Percentiles rank a stretch among this genome's conserved stretches.
Conservation (phyloP, 2,888 invertebrate genomes). For the Epiblema foenella region DNA sequence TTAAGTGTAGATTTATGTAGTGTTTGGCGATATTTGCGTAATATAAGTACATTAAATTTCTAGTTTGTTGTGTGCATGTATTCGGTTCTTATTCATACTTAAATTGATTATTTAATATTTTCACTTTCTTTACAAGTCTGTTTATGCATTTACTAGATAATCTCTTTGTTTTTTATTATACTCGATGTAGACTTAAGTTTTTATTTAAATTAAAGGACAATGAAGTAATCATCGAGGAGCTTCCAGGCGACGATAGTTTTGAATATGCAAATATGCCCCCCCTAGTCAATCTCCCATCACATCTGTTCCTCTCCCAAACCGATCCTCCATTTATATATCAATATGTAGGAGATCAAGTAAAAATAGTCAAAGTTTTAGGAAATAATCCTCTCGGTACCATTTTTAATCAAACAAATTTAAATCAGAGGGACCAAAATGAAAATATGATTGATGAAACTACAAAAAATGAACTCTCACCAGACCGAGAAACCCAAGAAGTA, state of each 20-base stretch:
- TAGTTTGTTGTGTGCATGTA: slow-evolving; percentile 38
- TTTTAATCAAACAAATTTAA: slow-evolving; percentile 60
- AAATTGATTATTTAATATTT: slow-evolving; percentile 18
- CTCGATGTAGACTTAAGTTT: slow-evolving; percentile 76
- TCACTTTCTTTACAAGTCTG: slow-evolving; percentile 64
- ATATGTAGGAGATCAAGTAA: slow-evolving; percentile 76
- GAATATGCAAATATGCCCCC: slow-evolving; percentile 79
- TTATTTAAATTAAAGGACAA: slow-evolving; percentile 83
- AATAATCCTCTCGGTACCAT: slow-evolving; percentile 68
- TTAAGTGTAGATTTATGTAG: background rate
- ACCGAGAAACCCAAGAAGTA: slow-evolving; percentile 22
- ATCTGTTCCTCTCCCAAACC: slow-evolving; percentile 73
- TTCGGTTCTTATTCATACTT: slow-evolving; percentile 32
- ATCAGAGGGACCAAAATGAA: slow-evolving; percentile 64
- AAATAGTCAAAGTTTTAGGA: slow-evolving; percentile 76
- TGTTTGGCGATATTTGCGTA: slow-evolving; percentile 45
- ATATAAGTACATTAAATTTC: background rate
- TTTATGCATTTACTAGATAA: slow-evolving; percentile 75
- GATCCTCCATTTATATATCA: slow-evolving; percentile 79
- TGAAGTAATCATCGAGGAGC: slow-evolving; percentile 82
- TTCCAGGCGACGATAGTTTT: slow-evolving; percentile 77
- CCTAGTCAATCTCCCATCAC: slow-evolving; percentile 70
- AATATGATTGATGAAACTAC: slow-evolving; percentile 47
- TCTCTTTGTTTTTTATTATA: slow-evolving; percentile 54
- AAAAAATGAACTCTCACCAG: slow-evolving; percentile 16